A percentile compares a stretch with the other conserved stretches of the same genome.
phyloP scores from a whole-genome alignment of 1,140 invertebrate genomes.

The Cyrtorhinus lividipennis region DNA sequence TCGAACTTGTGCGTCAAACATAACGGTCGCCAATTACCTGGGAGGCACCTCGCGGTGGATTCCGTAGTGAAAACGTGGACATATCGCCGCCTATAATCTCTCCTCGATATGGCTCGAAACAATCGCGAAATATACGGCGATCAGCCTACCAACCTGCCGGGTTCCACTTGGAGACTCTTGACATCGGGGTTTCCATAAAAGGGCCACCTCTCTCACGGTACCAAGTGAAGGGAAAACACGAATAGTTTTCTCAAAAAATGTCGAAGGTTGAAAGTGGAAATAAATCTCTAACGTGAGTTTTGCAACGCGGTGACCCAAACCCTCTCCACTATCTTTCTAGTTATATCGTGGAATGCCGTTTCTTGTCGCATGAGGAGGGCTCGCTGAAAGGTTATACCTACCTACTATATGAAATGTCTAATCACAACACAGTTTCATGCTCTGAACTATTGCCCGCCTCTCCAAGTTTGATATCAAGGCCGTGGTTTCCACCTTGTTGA shows the following conservation, averaged over 20 bases:
- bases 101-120: neutral
- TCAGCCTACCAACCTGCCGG: neutral
- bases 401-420: too few species aligned
- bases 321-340: neutral
- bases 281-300: neutral
- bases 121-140: slow-evolving; percentile 1
- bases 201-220: neutral
- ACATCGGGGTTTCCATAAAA: neutral
- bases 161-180: neutral
- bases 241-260: neutral
- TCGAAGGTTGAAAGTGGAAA: neutral
- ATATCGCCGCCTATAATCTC: slow-evolving; percentile 1
- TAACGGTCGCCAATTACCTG: neutral
- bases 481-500: too few species aligned
- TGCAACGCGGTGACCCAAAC: neutral
- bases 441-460: too few species aligned
- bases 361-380: too few species aligned
- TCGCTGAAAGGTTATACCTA: too few species aligned
- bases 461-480: too few species aligned
- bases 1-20: too few species aligned
- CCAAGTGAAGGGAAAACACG: neutral
- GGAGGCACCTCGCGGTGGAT: neutral
- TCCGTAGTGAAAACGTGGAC: neutral
- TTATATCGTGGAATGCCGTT: neutral
- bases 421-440: too few species aligned